phyloP scores from a whole-genome alignment of 2,113 vertebrate genomes.

The Tauraco erythrolophus region DNA sequence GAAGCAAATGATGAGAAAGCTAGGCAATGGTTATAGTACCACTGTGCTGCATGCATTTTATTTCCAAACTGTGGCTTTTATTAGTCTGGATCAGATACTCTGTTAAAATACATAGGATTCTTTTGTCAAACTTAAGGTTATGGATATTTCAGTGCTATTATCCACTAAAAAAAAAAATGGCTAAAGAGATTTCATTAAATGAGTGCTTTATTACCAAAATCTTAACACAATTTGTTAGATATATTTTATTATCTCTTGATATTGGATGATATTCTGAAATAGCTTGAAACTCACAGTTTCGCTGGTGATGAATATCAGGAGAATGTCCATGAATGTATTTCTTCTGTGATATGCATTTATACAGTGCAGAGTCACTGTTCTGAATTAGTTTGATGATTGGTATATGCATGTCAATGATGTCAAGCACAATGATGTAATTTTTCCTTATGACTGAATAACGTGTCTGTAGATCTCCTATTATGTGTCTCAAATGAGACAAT shows the following conservation, averaged over 20 bases:
- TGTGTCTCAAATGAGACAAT: not conserved
- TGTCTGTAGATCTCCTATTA: not conserved
- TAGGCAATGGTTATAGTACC: not conserved
- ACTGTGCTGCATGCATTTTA: not conserved
- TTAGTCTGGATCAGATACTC: not conserved
- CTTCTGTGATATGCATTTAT: not conserved
- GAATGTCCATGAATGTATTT: not conserved
- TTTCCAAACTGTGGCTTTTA: not conserved
- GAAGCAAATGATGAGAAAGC: not conserved
- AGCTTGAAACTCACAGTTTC: not conserved
- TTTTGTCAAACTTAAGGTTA: not conserved
- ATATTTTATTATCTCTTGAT: not conserved
- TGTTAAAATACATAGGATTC: not conserved
- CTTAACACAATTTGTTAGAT: not conserved
- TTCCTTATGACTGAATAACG: not conserved
- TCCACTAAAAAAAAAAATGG: not conserved
- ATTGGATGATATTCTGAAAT: not conserved
- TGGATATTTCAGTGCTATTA: not conserved
- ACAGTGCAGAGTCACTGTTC: not conserved
- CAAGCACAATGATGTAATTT: not conserved
- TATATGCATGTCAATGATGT: not conserved
- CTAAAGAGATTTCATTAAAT: not conserved
- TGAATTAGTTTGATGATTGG: not conserved
- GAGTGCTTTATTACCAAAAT: not conserved
- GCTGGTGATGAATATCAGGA: not conserved